Conservation (phyloP, 2,113 vertebrate genomes). For the Perccottus glenii region DNA sequence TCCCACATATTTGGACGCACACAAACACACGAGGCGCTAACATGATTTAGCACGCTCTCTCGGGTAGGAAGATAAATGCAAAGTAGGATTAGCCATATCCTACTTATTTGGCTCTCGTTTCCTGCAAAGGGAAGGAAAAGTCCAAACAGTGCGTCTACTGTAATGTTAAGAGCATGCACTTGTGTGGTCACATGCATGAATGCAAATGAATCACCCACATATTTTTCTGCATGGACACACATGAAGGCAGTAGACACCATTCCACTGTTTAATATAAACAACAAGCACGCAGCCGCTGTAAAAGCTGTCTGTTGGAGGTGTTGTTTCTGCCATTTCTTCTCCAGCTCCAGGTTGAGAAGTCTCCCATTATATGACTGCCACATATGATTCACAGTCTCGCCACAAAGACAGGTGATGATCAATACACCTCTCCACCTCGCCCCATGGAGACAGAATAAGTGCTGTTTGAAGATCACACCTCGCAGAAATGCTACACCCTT, state of each 20-base stretch:
- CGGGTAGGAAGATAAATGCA: slow-evolving; percentile 25
- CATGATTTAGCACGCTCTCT: slow-evolving; percentile 13
- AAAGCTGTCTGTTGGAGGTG: slow-evolving; percentile 24
- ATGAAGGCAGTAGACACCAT: slow-evolving; percentile 14
- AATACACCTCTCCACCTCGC: slow-evolving; percentile 2
- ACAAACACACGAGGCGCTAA: slow-evolving; percentile 7
- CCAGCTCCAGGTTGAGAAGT: slow-evolving; percentile 24
- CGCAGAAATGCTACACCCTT: not conserved
- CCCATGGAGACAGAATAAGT: not conserved
- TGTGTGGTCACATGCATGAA: slow-evolving; percentile 14
- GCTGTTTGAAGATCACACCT: no score
- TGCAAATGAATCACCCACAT: slow-evolving; percentile 29
- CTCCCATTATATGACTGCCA: slow-evolving; percentile 33
- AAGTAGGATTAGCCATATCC: slow-evolving; percentile 39
- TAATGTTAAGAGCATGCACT: not conserved
- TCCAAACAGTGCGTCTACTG: slow-evolving; percentile 7
- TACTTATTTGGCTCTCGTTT: slow-evolving; percentile 36
- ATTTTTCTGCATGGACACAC: slow-evolving; percentile 14
- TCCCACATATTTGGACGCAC: slow-evolving; percentile 20
- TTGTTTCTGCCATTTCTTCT: slow-evolving; percentile 26
- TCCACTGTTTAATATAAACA: slow-evolving; percentile 17
- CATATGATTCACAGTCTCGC: slow-evolving; percentile 28
- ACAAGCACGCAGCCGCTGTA: slow-evolving; percentile 6
- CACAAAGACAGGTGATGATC: slow-evolving; percentile 36
- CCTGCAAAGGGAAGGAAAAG: not conserved